Base-by-base conservation (phyloP, 2,888 invertebrate genomes). In the Coenonympha arcania region DNA sequence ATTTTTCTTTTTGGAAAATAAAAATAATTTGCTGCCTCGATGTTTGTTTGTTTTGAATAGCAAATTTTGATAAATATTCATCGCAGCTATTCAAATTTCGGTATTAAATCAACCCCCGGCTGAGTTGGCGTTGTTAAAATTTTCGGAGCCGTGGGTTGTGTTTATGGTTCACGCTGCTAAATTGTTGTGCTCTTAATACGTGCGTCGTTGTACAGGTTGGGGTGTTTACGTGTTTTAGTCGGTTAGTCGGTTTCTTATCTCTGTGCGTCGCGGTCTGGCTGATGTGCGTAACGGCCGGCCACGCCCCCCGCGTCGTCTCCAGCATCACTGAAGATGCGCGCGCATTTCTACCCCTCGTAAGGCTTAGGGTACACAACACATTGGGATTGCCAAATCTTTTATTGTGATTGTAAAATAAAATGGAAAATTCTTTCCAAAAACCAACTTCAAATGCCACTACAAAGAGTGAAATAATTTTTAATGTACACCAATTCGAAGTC, bases 221-320 rank as follows among this genome's bases (percentile, higher is more conserved):
- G 54, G 55, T 56, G 40, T 61, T 57, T 57, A 50, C 30, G 51
- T 67, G 45, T 68, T 56, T 68, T 55, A 54, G 67, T 52, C 57
- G 69, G 65, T 52, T 74, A 57, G 43, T 54, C 62, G 60, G 60
- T 67, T 57, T 71, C 69, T 76, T 78, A 78, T 79, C 79, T 73
- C 60, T 58, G 71, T 81, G 80, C 79, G 79, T 76, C 58, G 70
- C 66, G 72, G 72, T 44, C 34, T 34, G 44, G 33, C 16, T 44
- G 44, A 66, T 66, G 77, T 84, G 79, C 81, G 83, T 82, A 77
- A 76, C 76, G 68, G 69, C 31, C 69, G 63, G 58, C 79, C 82
- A 81, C 83, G 78, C 83, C 84, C 71, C 80, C 82, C 70, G 58
- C 60, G 61, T 64, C 68, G 66, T 79, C 79, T 80, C 69, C 61